Base-by-base conservation (phyloP, 2,113 vertebrate genomes). In the Apaloderma vittatum region DNA sequence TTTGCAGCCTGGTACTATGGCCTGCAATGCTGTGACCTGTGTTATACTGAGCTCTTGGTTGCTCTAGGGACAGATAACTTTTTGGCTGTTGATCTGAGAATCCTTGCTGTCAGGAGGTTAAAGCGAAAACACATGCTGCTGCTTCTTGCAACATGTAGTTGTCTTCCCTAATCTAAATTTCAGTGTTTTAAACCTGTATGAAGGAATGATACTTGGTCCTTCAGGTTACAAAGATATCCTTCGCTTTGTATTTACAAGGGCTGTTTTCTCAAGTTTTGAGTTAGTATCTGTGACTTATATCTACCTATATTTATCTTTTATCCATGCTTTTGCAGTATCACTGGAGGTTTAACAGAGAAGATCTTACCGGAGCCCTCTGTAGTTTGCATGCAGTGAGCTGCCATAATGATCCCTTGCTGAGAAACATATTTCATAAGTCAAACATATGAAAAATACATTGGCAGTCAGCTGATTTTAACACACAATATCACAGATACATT, bases 301-400 rank as follows among this genome's bases (percentile, higher is more conserved):
- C 59, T 72, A 78, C 15, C 79, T 92, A 40, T 93, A 43, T 81
- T 88, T 94, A 73, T 90, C 80, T 93, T 96, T 45, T 80, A 77
- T 91, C 87, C 95, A 30, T 95, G 88, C 91, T 40, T 96, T 93
- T 95, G 68, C 65, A 73, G 4, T 91, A 65, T 57, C 86, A 83
- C 66, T 78, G 66, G 68, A 63, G 78, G 40, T 91, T 96, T 96
- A 92, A 90, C 79, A 88, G 77, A 93, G 34, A 79, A 92, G 24
- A 86, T 89, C 70, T 85, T 84, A 10, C 1, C 73, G 90, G 87
- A 73, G 51, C 61, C 67, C 68, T 94, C 95, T 94, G 88, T 97
- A 95, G 61, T 96, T 96, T 95, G 75, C 55, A 68, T 85, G 62
- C 71, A 94, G 72, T 96, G 75, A 96, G 46, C 72, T 95, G 90